Evolutionary conservation across 2,888 invertebrate genomes (phyloP).

Genomic region (Lamellibrachia satsuma): DNA sequence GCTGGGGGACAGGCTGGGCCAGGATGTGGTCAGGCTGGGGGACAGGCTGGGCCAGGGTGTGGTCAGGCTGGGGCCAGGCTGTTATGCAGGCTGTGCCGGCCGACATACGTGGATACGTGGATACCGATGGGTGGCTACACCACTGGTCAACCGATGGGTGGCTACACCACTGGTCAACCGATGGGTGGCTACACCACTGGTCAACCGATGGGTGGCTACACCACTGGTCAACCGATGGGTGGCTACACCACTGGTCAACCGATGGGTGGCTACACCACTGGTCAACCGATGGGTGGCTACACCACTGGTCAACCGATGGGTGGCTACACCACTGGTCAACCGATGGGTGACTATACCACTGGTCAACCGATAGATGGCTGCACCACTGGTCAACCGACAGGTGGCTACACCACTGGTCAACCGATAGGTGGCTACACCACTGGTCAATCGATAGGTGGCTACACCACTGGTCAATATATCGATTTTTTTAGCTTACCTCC

Average conservation of each 20-base stretch:
- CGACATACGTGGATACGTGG: not conserved
- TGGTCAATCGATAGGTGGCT: not conserved
- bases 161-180: not conserved
- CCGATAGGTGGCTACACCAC: not conserved
- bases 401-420: not conserved
- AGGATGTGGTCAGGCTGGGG: too few relatives aligned
- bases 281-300: not conserved
- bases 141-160: not conserved
- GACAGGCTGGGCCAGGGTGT: too few relatives aligned
- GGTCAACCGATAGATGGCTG: not conserved
- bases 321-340: not conserved
- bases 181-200: too few relatives aligned
- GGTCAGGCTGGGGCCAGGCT: too few relatives aligned
- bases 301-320: not conserved
- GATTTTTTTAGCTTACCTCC: not conserved
- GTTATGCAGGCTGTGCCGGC: too few relatives aligned
- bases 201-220: too few relatives aligned
- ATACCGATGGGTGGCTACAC: not conserved
- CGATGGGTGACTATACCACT: not conserved
- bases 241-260: not conserved
- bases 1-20: too few relatives aligned
- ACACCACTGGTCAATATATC: not conserved
- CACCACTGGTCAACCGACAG: not conserved
- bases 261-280: not conserved
- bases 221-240: too few relatives aligned